phyloP scores from a whole-genome alignment of 2,113 vertebrate genomes.

The Scytalopus superciliaris region DNA sequence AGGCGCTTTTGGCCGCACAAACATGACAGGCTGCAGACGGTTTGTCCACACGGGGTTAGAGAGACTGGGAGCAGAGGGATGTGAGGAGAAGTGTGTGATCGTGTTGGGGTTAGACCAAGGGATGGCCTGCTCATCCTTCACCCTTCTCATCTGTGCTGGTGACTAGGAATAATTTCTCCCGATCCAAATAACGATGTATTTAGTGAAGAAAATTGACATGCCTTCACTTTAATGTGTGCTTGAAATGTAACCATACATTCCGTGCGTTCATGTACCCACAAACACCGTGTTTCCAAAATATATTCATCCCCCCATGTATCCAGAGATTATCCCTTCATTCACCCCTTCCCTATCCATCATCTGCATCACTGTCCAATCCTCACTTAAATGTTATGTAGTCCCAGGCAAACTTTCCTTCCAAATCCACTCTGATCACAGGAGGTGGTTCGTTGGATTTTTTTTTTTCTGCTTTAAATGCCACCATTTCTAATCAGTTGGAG shows the following conservation, averaged over 20 bases:
- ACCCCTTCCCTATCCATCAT: background rate
- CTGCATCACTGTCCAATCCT: background rate
- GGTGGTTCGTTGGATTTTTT: no score
- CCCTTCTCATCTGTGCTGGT: background rate
- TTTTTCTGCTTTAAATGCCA: background rate
- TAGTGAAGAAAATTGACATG: background rate
- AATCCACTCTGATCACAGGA: background rate
- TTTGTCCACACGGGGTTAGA: background rate
- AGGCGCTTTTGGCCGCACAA: background rate
- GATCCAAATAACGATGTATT: background rate
- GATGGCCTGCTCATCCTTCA: background rate
- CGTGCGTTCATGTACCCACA: accelerated
- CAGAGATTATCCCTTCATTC: background rate
- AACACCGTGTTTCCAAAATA: background rate
- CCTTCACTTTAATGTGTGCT: accelerated
- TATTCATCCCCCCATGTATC: background rate
- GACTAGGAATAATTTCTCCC: background rate
- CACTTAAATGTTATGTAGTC: background rate
- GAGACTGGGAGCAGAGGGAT: accelerated
- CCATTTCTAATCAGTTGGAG: background rate
- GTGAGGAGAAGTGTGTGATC: background rate
- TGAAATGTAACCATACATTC: accelerated
- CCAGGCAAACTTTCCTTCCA: background rate
- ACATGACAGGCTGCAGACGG: background rate
- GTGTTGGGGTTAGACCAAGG: accelerated